Conservation (phyloP, 2,797 vertebrate species). For the Falco cherrug region DNA sequence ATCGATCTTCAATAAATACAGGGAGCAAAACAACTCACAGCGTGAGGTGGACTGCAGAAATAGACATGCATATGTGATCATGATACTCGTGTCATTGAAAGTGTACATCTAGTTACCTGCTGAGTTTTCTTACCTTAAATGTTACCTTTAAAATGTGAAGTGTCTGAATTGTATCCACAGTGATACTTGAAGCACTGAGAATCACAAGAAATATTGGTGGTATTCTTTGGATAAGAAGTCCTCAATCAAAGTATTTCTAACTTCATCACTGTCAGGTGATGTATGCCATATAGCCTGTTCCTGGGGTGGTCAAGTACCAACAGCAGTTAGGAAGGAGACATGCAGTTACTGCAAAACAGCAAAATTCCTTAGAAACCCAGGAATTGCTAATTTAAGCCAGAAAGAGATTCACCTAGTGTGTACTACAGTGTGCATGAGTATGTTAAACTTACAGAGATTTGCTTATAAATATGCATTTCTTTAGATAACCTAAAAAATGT, state of each 20-base stretch:
- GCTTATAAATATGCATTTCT: rapidly evolving
- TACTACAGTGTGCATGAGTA: rapidly evolving
- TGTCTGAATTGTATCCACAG: not conserved
- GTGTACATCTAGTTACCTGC: not conserved
- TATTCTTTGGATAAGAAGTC: not conserved
- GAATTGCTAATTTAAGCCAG: not conserved
- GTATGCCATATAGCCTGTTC: not conserved
- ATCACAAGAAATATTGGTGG: not conserved
- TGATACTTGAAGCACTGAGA: not conserved
- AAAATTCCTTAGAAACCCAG: not conserved
- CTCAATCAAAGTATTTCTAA: not conserved
- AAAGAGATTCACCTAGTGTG: not conserved
- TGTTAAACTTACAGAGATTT: not conserved
- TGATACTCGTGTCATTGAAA: not conserved
- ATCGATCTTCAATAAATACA: not conserved
- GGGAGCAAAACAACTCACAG: not conserved
- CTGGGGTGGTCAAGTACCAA: not conserved
- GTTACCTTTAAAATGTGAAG: not conserved
- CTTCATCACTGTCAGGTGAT: not conserved
- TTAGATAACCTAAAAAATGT: not conserved
- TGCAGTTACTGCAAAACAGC: not conserved
- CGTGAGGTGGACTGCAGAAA: not conserved
- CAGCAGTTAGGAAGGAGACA: not conserved
- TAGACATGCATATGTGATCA: not conserved
- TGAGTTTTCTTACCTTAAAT: not conserved